A percentile compares a stretch with the other conserved stretches of the same genome.
These are phyloP conservation scores for Agrochola circellaris DNA, from an alignment of 2,888 invertebrate species.

Conservation along the genomic window DNA sequence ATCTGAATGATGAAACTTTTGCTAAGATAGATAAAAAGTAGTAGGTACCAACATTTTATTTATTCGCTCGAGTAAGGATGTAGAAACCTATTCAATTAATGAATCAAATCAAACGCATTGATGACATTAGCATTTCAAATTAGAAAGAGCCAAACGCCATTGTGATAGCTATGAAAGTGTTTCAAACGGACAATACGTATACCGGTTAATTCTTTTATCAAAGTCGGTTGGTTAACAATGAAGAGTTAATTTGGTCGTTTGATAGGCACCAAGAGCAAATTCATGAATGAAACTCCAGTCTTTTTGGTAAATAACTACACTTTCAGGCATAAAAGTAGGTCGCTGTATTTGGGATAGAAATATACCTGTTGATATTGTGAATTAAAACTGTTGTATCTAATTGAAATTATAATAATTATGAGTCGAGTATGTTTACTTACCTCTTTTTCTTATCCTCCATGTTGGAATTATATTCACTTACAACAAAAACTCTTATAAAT, in stretches of 20 bases:
- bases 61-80: constrained; percentile 6
- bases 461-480: constrained; percentile 62
- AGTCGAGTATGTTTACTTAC: constrained; percentile 71
- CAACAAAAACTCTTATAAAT: constrained; percentile 56
- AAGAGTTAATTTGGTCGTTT: neutral
- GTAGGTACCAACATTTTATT: neutral
- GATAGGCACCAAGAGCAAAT: neutral
- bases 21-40: neutral
- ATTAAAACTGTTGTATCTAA: neutral
- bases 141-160: constrained; percentile 51
- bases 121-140: constrained; percentile 57
- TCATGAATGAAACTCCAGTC: constrained; percentile 22
- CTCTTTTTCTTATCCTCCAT: constrained; percentile 81
- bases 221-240: constrained; percentile 15
- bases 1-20: neutral
- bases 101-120: constrained; percentile 28
- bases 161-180: constrained; percentile 36
- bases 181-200: neutral
- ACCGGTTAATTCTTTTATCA: constrained; percentile 2
- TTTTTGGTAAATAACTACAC: neutral
- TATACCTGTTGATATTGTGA: neutral
- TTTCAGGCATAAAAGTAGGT: neutral
- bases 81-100: constrained; percentile 41
- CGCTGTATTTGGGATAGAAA: neutral
- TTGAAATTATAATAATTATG: neutral